These are phyloP conservation scores for Pyrrhia umbra DNA, from an alignment of 2,888 invertebrate species.

Conservation along the genomic window DNA sequence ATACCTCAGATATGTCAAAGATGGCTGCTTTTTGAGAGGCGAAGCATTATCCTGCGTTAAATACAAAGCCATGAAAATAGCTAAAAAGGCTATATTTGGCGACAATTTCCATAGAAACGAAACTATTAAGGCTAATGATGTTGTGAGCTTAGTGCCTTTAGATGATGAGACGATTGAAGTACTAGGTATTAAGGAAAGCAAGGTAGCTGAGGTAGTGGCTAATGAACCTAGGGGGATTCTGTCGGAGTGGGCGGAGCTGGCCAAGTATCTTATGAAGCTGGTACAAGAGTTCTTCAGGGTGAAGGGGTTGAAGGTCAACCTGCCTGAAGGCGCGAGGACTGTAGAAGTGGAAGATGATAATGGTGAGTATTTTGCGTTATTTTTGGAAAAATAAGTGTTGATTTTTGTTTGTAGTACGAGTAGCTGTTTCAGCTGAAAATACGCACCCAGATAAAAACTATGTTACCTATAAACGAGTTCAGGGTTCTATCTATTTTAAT, in stretches of 20 bases:
- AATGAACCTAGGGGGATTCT: slow-evolving; percentile 79
- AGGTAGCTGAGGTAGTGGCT: slow-evolving; percentile 55
- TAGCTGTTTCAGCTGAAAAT: too few species aligned
- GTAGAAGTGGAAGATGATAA: slow-evolving; percentile 79
- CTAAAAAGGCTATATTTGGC: slow-evolving; percentile 82
- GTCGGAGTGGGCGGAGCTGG: slow-evolving; percentile 85
- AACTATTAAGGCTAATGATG: slow-evolving; percentile 79
- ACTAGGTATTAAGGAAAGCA: slow-evolving; percentile 70
- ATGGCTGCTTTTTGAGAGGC: slow-evolving; percentile 81
- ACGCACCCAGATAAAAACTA: too few species aligned
- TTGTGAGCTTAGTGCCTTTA: slow-evolving; percentile 82
- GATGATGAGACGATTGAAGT: slow-evolving; percentile 78
- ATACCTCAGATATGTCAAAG: slow-evolving; percentile 83
- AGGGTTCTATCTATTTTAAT: too few species aligned
- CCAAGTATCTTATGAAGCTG: slow-evolving; percentile 83
- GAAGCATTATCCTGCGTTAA: slow-evolving; percentile 85
- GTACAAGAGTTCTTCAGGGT: slow-evolving; percentile 84
- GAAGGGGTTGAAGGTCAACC: slow-evolving; percentile 81
- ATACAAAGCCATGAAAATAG: slow-evolving; percentile 85
- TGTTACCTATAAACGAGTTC: too few species aligned
- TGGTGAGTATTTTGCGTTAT: slow-evolving; percentile 71
- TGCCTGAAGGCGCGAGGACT: slow-evolving; percentile 86
- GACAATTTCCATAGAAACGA: slow-evolving; percentile 73
- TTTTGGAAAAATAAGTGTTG: too few species aligned
- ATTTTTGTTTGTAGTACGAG: too few species aligned